Evolutionary conservation across 2,888 invertebrate species (phyloP), one percentile per base, ranked within the genome.

Genomic region (Heliconius charithonia): DNA sequence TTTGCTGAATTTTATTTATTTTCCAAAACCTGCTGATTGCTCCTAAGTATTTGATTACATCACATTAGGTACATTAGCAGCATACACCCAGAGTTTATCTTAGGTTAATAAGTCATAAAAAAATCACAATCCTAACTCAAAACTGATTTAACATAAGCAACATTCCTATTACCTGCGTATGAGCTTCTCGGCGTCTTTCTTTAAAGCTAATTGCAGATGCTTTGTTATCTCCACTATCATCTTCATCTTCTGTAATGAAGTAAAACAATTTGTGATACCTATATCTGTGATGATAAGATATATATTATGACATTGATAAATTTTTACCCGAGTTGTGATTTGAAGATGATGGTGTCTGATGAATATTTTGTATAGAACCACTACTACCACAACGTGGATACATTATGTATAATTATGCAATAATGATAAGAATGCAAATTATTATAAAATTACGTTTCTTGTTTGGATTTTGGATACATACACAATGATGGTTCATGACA

Each of bases 141-240:
- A 51, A 51, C 7, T 51, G 19, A n/a, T 25, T 25, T 59, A n/a
- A 27, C 3, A 9, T 59, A 29, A 25, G 25, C 27, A 51, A 27
- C 9, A 66, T 62, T 22, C 19, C 22, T 51, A n/a, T 71, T 86
- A 95, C 95, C 91, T 95, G 96, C 0, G 99, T 99, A 89, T 99
- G 99, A 9, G 99, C 99, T 91, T 99, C 99, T 81, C 99, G 95
- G 77, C 99, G 96, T 62, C 99, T 95, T 87, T 99, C 99, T 90
- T 98, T 99, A 90, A 99, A 99, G 87, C 97, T 98, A 79, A 98
- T 92, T 3, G 97, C 93, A 81, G 95, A 94, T 37, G 94, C 92
- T 85, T 94, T 95, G 84, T 95, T 95, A 85, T 96, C 96, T 69
- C 96, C 96, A 84, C 96, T 96, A 82, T 96, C 96, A 87, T 96